A percentile compares a stretch with the other conserved stretches of the same genome.
phyloP scores from a whole-genome alignment of 1,140 invertebrate genomes.

The Rhagoletis pomonella region DNA sequence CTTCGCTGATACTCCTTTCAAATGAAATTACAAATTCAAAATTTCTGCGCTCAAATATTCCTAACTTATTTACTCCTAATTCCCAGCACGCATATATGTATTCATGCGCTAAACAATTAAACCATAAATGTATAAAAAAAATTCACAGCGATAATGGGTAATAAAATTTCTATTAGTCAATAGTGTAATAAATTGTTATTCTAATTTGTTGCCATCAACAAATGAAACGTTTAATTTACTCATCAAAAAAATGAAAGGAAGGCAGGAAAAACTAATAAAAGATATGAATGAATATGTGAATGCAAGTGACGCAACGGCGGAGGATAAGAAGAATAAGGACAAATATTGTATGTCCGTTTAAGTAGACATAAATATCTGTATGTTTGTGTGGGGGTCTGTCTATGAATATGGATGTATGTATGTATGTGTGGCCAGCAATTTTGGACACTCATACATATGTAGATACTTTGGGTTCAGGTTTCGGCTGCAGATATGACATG shows the following conservation, averaged over 20 bases:
- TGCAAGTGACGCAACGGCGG: neutral
- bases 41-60: neutral
- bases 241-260: conserved; percentile 1
- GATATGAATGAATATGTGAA: neutral
- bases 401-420: neutral
- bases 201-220: conserved; percentile 45
- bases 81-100: neutral
- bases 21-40: neutral
- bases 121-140: neutral
- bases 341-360: too few species aligned
- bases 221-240: conserved; percentile 48
- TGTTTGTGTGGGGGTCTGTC: neutral
- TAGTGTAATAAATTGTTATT: conserved; percentile 47
- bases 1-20: neutral
- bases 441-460: too few species aligned
- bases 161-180: conserved; percentile 48
- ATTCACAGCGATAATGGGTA: neutral
- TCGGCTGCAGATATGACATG: neutral
- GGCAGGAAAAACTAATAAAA: conserved; percentile 8
- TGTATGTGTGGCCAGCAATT: neutral
- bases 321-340: too few species aligned
- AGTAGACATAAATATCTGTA: neutral
- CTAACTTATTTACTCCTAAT: conserved; percentile 4
- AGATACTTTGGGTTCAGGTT: neutral
- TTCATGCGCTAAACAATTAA: neutral